Evolutionary conservation across 2,888 invertebrate species (phyloP), one percentile per base, ranked within the genome.

Genomic region (Rhorus exstirpatorius): DNA sequence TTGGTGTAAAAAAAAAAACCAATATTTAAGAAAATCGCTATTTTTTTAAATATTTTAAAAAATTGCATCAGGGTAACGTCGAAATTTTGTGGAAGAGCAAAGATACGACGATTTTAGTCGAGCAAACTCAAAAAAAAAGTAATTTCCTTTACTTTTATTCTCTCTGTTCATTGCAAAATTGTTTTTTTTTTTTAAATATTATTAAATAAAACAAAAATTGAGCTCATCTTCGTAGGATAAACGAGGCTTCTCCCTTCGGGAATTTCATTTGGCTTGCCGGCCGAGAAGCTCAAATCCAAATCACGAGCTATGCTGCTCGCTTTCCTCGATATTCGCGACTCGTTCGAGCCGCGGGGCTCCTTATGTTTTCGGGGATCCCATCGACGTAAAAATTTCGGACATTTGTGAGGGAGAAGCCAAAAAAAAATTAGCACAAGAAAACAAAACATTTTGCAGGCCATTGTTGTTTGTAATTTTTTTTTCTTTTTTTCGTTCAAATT

Each of bases 221-320:
- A 14, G 4, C 70, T 77, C 31, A 87, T 86, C 79, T 86, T 84
- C 0, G 70, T 7, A 31, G 81, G 77, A 61, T 83, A 83, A 14
- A 72, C 72, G 6, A 76, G 19, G 0, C 74, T 60, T 55, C 60
- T 77, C 10, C 77, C 72, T 4, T 84, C 77, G 61, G 81, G 60
- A 58, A 53, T 70, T 19, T 84, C 84, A 14, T 24, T 26, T 0
- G 84, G 71, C 70, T 86, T 86, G 0, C 86, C 88, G 24, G 89
- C 88, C 8, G 87, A 85, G 77, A 91, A 91, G 67, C 87, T 88
- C 49, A 91, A 75, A 68, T 91, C 90, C 78, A 91, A 87, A 84
- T 91, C 90, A 46, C 88, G 87, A 1, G 91, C 90, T 87, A 78
- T 91, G 89, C n/a, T n/a, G n/a, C 74, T 90, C 90, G 60, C 70